Base-by-base conservation (phyloP, 2,888 invertebrate genomes). In the Galerucella nymphaeae region DNA sequence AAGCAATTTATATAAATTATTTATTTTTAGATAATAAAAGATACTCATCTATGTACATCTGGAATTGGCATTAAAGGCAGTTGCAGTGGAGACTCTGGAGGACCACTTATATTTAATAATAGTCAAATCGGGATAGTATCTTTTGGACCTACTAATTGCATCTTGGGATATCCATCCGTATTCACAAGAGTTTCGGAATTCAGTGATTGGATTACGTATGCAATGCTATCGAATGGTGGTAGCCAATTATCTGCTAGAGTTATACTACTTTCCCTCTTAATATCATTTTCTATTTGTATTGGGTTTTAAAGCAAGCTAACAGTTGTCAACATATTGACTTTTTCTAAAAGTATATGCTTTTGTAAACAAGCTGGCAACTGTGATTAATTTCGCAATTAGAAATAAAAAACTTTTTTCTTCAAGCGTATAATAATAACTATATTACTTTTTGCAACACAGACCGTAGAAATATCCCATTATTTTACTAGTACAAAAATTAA, bases 71-170 rank as follows among this genome's bases (percentile, higher is more conserved):
- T 50, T 3, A 72, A 68, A 53, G 78, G 78, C 11, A 73, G 74
- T 14, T 80, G 80, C 45, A 73, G 64, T 9, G 80, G 80, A 10
- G 80, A 80, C 61, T 77, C 77, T 0, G 79, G 80, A 10, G 80
- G 80, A 0, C 79, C 80, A 14, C 66, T 80, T 14, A 41, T 79
- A 14, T 70, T 78, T 3, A 62, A 76, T 20, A 74, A 75, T 1
- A 48, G 48, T 18, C 78, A 80, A 75, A 75, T 80, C 1, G 80
- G 80, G 2, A 53, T 80, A 11, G 76, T 75, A 20, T 79, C 80
- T 3, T 80, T 80, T 58, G 77, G 78, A 9, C 68, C 66, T 2
- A 10, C 10, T 18, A 57, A 70, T 45, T 80, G 79, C 50, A 63
- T 55, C 6, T 57, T 63, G 1, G 78, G 77, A 11, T 55, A 65